phyloP scores from a whole-genome alignment of 2,797 vertebrate genomes.

The Brachymystax lenok region DNA sequence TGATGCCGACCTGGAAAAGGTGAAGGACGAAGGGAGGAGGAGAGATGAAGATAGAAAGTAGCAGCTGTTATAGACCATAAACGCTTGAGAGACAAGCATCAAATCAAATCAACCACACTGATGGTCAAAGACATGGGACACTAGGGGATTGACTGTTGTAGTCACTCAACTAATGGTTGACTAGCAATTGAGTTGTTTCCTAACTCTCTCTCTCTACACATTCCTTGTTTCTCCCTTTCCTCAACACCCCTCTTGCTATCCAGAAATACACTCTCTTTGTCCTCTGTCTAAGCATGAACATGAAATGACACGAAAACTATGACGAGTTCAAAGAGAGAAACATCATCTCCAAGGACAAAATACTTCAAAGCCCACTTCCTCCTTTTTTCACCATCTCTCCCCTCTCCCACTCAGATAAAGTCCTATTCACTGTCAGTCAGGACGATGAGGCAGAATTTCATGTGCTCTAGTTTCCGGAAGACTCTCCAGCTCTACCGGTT shows the following conservation, averaged over 20 bases:
- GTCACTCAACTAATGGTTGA: not conserved
- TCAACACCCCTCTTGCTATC: not conserved
- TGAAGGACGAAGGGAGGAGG: not conserved
- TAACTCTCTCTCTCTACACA: not conserved
- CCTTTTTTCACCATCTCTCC: not conserved
- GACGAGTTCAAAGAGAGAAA: not conserved
- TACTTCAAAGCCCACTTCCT: not conserved
- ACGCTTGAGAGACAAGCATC: not conserved
- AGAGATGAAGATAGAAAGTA: not conserved
- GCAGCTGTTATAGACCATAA: not conserved
- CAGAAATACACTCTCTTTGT: not conserved
- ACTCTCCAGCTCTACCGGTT: not conserved
- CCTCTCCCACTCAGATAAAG: not conserved
- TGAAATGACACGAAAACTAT: not conserved
- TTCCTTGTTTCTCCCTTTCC: not conserved
- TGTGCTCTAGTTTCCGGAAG: not conserved
- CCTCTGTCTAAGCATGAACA: not conserved
- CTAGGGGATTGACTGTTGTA: not conserved
- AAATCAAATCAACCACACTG: not conserved
- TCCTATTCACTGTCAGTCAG: not conserved
- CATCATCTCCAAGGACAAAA: not conserved
- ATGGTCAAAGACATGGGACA: not conserved
- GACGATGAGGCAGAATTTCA: not conserved
- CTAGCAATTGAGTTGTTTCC: not conserved
- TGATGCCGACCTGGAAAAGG: slow-evolving; percentile 81